A percentile compares a stretch with the other conserved stretches of the same genome.
Conservation (phyloP, 2,888 invertebrate species). For the Pollenia griseotomentosa region DNA sequence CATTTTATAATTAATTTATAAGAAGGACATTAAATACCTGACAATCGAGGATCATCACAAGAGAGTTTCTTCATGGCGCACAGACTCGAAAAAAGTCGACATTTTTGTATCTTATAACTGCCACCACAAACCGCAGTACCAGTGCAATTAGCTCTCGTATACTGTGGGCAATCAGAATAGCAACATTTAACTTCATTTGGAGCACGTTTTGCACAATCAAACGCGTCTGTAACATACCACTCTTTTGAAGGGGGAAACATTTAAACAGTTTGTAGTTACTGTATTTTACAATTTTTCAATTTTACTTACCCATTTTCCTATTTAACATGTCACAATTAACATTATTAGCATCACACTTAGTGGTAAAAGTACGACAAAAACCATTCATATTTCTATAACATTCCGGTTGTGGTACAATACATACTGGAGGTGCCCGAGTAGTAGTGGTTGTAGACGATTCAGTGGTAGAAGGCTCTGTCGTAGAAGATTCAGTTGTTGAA, state of each 20-base stretch:
- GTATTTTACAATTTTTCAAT: background rate
- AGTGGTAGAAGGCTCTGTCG: no score
- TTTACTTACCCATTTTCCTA: background rate
- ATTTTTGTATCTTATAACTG: background rate
- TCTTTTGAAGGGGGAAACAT: background rate
- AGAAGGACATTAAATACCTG: no score
- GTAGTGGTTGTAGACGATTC: no score
- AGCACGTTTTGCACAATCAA: background rate
- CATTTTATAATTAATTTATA: no score
- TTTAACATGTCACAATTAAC: background rate
- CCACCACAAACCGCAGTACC: background rate
- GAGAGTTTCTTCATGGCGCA: background rate
- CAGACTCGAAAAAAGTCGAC: background rate
- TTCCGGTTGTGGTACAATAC: background rate
- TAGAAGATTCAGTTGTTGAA: no score
- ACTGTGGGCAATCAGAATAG: background rate
- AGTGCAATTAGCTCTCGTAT: background rate
- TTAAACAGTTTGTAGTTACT: no score
- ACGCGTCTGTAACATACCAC: background rate
- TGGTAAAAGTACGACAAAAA: background rate
- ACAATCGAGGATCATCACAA: no score
- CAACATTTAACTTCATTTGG: background rate
- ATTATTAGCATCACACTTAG: background rate
- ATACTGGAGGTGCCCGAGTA: background rate
- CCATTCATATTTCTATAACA: constrained; percentile 9